Evolutionary conservation across 1,140 invertebrate species (phyloP), one percentile per base, ranked within the genome.

Genomic region (Drosophila saltans): DNA sequence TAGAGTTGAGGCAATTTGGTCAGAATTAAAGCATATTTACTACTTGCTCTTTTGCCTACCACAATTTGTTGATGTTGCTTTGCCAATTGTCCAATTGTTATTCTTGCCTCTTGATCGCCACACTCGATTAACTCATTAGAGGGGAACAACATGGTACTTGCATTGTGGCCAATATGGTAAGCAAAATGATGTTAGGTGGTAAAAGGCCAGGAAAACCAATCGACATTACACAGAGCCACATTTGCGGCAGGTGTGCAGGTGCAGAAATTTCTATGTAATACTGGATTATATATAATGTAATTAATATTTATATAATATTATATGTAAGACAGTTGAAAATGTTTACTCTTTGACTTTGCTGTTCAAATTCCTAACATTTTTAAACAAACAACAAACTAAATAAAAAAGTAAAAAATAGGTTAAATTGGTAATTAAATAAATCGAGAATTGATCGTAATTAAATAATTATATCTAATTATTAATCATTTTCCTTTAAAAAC

Each of bases 1-100:
- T 62, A 59, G 57, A 72, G 68, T 48, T 71, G 60, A 72, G 64
- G 45, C 64, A 58, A 57, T 36, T 59, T 77, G 66, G 57, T 41
- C 64, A 58, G 16, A 43, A 52, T 75, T 69, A 62, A 69, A 72
- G 82, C 78, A 68, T 70, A 48, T 48, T 48, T 48, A 16, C 36
- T 75, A 71, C 74, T 80, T 75, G 57, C 69, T 70, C 70, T 75
- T 78, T 70, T 59, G 57, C 39, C 24, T 48, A 11, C 48, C 60
- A 55, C 63, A 40, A 66, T 56, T 68, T 33, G 24, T 55, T 59
- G 36, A 2, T 56, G 64, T 39, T 39, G 56, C 58, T 75, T 66
- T 52, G 61, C 8, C 45, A 52, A 26, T 52, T 77, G 70, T 52
- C 57, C 52, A 65, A 75, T 26, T 52, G 45, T 52, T 48, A 48